phyloP scores from a whole-genome alignment of 2,888 invertebrate species.

The Eretmocerus hayati region DNA sequence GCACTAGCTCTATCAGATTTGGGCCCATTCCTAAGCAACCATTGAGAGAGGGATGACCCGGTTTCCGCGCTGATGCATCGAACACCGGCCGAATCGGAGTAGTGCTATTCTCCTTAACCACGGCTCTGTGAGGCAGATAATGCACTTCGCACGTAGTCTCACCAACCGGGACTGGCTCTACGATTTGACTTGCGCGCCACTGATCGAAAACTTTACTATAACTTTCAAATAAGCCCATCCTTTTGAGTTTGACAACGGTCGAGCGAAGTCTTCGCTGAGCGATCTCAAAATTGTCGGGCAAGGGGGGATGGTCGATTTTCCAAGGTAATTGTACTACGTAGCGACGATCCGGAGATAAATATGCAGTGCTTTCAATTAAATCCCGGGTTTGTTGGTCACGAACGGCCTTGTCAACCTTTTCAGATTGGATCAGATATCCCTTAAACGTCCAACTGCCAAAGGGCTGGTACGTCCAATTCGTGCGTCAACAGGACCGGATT shows the following conservation, averaged over 20 bases:
- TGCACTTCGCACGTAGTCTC: neutral
- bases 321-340: neutral
- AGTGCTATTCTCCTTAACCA: constrained; percentile 20
- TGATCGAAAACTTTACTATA: neutral
- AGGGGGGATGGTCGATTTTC: neutral
- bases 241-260: neutral
- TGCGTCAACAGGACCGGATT: neutral
- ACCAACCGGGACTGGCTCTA: neutral
- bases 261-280: neutral
- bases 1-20: constrained; percentile 25
- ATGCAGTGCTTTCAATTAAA: neutral
- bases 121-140: constrained; percentile 21
- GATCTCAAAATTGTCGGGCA: neutral
- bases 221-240: neutral
- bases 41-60: constrained; percentile 26
- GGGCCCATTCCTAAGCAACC: constrained; percentile 23
- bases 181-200: neutral
- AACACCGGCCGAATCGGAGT: constrained; percentile 27
- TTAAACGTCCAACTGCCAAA: neutral
- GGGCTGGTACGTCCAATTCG: neutral
- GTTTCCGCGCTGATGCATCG: constrained; percentile 28
- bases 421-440: neutral
- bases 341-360: neutral
- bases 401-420: neutral
- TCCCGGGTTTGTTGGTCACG: neutral